Evolutionary conservation across 1,140 invertebrate genomes (phyloP), one percentile per base, ranked within the genome.

Genomic region (Galleria mellonella): DNA sequence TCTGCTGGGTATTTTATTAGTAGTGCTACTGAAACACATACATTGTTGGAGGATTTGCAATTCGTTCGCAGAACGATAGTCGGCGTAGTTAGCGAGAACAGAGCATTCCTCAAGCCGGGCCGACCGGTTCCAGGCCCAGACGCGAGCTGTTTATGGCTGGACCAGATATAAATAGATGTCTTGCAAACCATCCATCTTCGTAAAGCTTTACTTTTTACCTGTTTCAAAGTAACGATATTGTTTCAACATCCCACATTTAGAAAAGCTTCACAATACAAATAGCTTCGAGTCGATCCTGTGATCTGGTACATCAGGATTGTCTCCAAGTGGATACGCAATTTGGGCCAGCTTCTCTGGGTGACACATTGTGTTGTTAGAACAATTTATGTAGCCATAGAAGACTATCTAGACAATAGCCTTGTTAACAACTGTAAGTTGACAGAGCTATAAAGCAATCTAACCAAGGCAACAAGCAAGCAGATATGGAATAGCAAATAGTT

Each of bases 81-180:
- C 32, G 35, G 35, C 33, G 55, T 56, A 67, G 62, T 64, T 68
- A 64, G 63, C 58, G 70, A 76, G 70, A 75, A 67, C 70, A 69
- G 64, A 72, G 68, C 76, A 83, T 79, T 81, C 76, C 76, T 56
- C 49, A 32, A 62, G 64, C 60, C 63, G 60, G 63, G 59, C 72
- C 58, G 72, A 81, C 79, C 76, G 79, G 79, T 81, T 81, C 57
- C 67, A 55, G 56, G 49, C 55, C 57, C 67, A 55, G 56, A 50
- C 55, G 44, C 62, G 64, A 59, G 72, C 75, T 71, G 71, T 81
- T 83, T 83, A 81, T 71, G 74, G 74, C 60, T 65, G 60, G 65
- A 70, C 70, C 75, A 77, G 75, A 79, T 81, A 83, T 81, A 83
- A 79, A 81, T 81, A 81, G 77, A 79, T 64, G 66, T 64, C 54